These are phyloP conservation scores for Pelosia muscerda DNA, from an alignment of 2,888 invertebrate species.

Conservation along the genomic window DNA sequence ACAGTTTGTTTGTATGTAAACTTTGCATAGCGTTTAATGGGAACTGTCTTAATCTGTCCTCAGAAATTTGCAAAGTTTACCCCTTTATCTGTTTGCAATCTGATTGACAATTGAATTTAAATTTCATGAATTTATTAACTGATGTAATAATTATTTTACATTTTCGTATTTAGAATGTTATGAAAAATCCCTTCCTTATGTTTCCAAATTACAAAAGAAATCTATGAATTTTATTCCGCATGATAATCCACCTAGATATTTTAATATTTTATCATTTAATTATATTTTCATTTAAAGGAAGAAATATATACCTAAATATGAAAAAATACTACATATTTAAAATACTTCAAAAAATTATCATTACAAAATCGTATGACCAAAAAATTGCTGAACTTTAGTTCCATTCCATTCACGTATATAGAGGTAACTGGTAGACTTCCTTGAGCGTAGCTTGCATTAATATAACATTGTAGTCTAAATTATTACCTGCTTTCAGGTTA, in stretches of 20 bases:
- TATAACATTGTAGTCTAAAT: conserved; percentile 14
- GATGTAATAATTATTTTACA: no score
- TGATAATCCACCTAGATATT: no score
- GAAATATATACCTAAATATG: no score
- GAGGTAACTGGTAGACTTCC: neutral
- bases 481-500: conserved; percentile 2
- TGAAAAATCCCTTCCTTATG: no score
- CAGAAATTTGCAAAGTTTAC: conserved; percentile 11
- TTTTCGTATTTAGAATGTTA: no score
- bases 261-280: no score
- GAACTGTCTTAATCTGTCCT: conserved; percentile 50
- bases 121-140: neutral
- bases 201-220: neutral
- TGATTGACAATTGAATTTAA: conserved; percentile 7
- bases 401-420: neutral
- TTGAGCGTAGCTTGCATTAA: neutral
- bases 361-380: no score
- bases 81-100: conserved; percentile 1
- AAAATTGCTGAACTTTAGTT: neutral
- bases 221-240: no score
- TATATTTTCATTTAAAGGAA: no score
- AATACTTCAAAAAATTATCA: no score
- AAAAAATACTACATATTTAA: no score
- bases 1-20: conserved; percentile 52
- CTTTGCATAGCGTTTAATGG: conserved; percentile 44